A percentile compares a stretch with the other conserved stretches of the same genome.
These are phyloP conservation scores for Carassius carassius DNA, from an alignment of 2,113 vertebrate species.

Conservation along the genomic window DNA sequence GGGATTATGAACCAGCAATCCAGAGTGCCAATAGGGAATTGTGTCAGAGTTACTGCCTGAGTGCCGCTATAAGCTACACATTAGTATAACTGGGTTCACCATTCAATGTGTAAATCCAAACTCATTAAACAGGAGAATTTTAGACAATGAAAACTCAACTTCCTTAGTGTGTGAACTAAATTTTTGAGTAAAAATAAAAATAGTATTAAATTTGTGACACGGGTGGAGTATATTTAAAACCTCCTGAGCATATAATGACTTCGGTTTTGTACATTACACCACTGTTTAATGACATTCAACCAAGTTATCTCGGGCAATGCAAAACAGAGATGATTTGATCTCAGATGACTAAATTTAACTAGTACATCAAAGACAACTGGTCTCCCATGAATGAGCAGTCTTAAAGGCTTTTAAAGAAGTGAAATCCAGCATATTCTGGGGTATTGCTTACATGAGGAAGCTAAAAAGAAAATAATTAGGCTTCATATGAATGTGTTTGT, in stretches of 20 bases:
- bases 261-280: no score
- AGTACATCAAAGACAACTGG: neutral
- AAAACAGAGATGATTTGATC: neutral
- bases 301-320: neutral
- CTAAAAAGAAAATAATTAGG: neutral
- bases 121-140: neutral
- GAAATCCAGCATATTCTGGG: neutral
- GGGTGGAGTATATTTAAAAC: neutral
- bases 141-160: neutral
- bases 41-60: conserved; percentile 44
- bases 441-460: neutral
- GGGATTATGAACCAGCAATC: conserved; percentile 54
- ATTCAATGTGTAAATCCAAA: neutral
- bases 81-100: neutral
- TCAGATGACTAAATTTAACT: neutral
- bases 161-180: neutral
- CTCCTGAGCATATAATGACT: neutral
- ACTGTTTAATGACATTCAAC: neutral
- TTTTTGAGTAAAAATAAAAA: neutral
- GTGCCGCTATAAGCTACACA: neutral
- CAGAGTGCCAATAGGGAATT: conserved; percentile 52
- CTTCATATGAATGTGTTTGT: neutral
- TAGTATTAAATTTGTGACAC: neutral
- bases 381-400: neutral
- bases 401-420: neutral